A percentile compares a stretch with the other conserved stretches of the same genome.
These are phyloP conservation scores for Pangasius krempfi DNA, from an alignment of 2,797 vertebrate species.

Conservation along the genomic window DNA sequence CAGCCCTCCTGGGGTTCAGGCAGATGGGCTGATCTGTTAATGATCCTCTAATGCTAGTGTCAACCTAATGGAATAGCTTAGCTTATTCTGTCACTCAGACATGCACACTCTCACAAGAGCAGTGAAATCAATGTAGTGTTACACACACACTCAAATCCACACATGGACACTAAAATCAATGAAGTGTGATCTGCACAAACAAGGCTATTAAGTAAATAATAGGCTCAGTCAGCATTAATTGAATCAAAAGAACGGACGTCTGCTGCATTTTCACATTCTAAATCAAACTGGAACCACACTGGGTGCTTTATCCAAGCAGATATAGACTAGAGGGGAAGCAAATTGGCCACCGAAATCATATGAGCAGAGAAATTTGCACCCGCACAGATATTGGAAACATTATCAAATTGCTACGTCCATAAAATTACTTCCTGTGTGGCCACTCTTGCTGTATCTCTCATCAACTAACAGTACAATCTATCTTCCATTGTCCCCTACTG, in stretches of 20 bases:
- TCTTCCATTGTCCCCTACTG: background rate
- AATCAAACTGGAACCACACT: slow-evolving; percentile 17
- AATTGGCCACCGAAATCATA: slow-evolving; percentile 40
- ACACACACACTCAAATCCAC: slow-evolving; percentile 56
- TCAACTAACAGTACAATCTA: background rate
- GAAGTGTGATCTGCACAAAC: slow-evolving; percentile 29
- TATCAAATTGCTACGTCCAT: slow-evolving; percentile 65
- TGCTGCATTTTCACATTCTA: background rate
- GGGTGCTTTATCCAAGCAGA: background rate
- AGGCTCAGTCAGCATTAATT: slow-evolving; percentile 37
- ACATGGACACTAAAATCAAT: slow-evolving; percentile 41
- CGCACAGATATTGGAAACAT: slow-evolving; percentile 14
- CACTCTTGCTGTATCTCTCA: background rate
- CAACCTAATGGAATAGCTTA: slow-evolving; percentile 27
- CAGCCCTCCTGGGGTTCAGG: slow-evolving; percentile 33
- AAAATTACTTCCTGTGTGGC: slow-evolving; percentile 38
- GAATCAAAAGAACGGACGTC: slow-evolving; percentile 22
- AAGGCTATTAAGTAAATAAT: slow-evolving; percentile 41
- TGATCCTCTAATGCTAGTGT: slow-evolving; percentile 33
- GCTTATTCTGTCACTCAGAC: slow-evolving; percentile 37
- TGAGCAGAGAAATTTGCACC: slow-evolving; percentile 60
- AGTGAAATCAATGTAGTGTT: slow-evolving; percentile 50
- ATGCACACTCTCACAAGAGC: slow-evolving; percentile 44
- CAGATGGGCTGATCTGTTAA: slow-evolving; percentile 45
- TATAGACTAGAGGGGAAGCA: background rate